Evolutionary conservation across 2,797 vertebrate species (phyloP), one percentile per base, ranked within the genome.

Genomic region (Rhabdomys pumilio): DNA sequence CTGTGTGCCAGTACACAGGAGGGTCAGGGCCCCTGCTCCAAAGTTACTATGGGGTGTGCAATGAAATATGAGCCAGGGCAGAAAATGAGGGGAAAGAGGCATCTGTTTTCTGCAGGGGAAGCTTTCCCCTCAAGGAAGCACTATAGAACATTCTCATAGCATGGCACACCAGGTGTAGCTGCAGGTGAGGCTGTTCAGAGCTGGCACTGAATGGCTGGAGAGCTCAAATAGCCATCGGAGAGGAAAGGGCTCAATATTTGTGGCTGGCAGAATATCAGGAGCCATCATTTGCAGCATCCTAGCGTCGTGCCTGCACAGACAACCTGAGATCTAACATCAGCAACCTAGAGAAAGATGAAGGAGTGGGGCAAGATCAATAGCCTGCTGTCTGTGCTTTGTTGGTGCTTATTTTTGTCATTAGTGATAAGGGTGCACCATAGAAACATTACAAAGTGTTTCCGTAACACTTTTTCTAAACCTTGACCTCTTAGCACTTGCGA

Each of bases 261-360:
- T 19, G 50, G 17, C 53, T 29, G 79, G 34, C 59, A 10, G 2
- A 19, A 3, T 59, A 0, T 65, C 89, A 84, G 22, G 50, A 79
- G 29, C n/a, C 57, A 65, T 69, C n/a, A 57, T 76, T 50, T 53
- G 24, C 22, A 26, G 69, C n/a, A 47, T 2, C n/a, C 19, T 44
- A 29, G 15, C 9, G 2, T 75, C 2, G 2, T 31, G 38, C 20
- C 44, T 94, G 59, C 63, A 47, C 67, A 92, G n/a, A 47, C 53
- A 63, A 12, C 24, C 50, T 61, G 83, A 95, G 38, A 87, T 72
- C 77, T 63, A 89, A 93, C 6, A 12, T 88, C 87, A 90, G 77
- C 61, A 67, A 61, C 38, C n/a, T 63, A n/a, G 26, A 55, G 34
- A 72, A 81, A 34, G 24, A n/a, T 53, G 76, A 83, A 61, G 80